Conservation (phyloP, 2,113 vertebrate species). For the Poecile atricapillus region DNA sequence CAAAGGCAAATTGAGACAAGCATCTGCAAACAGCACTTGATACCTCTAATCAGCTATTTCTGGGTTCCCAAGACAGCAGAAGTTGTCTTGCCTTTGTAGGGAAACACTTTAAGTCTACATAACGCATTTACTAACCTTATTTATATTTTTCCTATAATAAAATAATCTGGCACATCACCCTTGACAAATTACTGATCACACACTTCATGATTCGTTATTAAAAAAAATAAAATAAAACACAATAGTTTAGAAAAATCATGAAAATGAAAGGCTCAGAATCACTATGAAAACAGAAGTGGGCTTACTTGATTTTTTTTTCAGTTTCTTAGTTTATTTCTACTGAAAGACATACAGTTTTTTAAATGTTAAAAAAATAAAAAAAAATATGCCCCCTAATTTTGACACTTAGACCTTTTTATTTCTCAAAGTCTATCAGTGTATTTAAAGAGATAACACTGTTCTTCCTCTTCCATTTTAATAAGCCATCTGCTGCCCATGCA, state of each 20-base stretch:
- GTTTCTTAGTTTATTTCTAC: background rate
- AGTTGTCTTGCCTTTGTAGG: background rate
- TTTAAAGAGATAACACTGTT: background rate
- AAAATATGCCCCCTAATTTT: background rate
- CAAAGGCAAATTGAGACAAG: background rate
- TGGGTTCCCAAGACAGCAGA: background rate
- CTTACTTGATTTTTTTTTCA: background rate
- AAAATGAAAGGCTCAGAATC: background rate
- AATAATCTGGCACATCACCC: background rate
- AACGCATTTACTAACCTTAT: background rate
- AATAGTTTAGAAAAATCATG: background rate
- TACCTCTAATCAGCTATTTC: background rate
- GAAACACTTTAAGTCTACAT: background rate
- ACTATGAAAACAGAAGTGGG: background rate
- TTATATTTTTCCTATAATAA: background rate
- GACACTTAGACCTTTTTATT: background rate
- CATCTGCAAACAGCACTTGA: background rate
- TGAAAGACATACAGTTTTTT: background rate
- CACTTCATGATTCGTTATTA: background rate
- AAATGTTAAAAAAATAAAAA: background rate
- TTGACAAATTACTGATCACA: background rate
- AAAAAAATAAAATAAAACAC: background rate
- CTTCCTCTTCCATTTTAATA: background rate
- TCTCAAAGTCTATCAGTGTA: background rate
- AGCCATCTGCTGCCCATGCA: background rate